Evolutionary conservation across 2,888 invertebrate species (phyloP).

Genomic region (Diploptera punctata): DNA sequence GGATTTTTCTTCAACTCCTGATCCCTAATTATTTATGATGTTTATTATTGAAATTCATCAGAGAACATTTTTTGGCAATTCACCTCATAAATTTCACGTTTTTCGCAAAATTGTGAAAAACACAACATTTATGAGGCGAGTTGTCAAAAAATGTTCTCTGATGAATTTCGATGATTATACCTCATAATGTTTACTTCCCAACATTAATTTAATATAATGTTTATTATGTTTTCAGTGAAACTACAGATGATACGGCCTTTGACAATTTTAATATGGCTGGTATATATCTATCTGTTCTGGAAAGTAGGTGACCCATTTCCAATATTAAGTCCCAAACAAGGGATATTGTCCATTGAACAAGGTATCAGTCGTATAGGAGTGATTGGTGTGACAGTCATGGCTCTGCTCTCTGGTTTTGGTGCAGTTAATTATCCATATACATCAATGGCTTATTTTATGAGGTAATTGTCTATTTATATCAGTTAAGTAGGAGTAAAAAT

Average conservation of each 20-base stretch:
- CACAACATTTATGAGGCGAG: too few relatives aligned
- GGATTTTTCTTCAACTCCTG: too few relatives aligned
- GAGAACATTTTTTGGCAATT: too few relatives aligned
- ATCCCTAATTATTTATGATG: too few relatives aligned
- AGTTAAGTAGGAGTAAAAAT: too few relatives aligned
- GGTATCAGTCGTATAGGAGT: constrained; percentile 97
- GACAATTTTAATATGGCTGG: constrained; percentile 85
- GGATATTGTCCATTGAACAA: constrained; percentile 87
- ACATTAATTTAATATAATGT: too few relatives aligned
- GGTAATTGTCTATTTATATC: constrained; percentile 62
- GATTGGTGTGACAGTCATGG: constrained; percentile 99
- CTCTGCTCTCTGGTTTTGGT: constrained; percentile 97
- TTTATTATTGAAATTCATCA: too few relatives aligned
- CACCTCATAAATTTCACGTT: too few relatives aligned
- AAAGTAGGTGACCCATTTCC: constrained; percentile 99
- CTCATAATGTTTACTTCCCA: too few relatives aligned
- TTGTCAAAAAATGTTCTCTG: too few relatives aligned
- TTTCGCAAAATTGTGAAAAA: too few relatives aligned
- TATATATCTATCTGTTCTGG: constrained; percentile 97
- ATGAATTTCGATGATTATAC: too few relatives aligned
- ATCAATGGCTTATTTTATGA: constrained; percentile 97
- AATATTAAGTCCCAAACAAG: constrained; percentile 94
- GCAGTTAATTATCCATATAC: constrained; percentile 99
- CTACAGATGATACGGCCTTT: constrained; percentile 78
- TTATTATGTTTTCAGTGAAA: constrained; percentile 76